These are phyloP conservation scores for Hyla sarda DNA, from an alignment of 2,113 vertebrate species.

Conservation along the genomic window DNA sequence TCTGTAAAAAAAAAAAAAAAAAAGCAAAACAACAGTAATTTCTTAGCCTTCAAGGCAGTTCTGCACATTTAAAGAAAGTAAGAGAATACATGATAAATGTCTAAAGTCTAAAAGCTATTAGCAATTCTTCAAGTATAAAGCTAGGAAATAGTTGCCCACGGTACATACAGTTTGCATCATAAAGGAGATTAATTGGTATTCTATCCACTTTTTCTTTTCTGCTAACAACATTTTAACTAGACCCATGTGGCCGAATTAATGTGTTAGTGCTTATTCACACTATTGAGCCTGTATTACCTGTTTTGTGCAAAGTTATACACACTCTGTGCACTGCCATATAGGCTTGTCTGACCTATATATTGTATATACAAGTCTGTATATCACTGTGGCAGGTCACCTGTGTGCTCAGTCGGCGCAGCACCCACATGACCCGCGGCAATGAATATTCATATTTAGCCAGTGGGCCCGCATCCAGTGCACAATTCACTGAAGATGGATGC, in stretches of 20 bases:
- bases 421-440: too few species aligned
- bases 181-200: constrained; percentile 43
- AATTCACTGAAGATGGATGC: too few species aligned
- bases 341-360: too few species aligned
- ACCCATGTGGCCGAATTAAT: not conserved
- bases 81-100: constrained; percentile 27
- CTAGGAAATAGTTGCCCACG: constrained; percentile 6
- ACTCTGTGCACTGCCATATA: too few species aligned
- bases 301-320: too few species aligned
- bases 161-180: constrained; percentile 20
- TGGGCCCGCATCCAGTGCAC: too few species aligned
- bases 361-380: too few species aligned
- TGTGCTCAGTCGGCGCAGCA: too few species aligned
- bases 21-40: not conserved
- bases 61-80: not conserved
- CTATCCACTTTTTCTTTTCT: constrained; percentile 10
- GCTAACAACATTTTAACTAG: constrained; percentile 21
- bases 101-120: constrained; percentile 5
- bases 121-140: constrained; percentile 20
- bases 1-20: not conserved
- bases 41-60: not conserved
- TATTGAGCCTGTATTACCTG: too few species aligned
- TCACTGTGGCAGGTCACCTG: too few species aligned
- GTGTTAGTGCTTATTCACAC: not conserved
- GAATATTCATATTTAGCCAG: too few species aligned